Percentiles rank a stretch among this genome's conserved stretches.
These are phyloP conservation scores for Aulostomus chinensis DNA, from an alignment of 2,797 vertebrate genomes.

Conservation along the genomic window DNA sequence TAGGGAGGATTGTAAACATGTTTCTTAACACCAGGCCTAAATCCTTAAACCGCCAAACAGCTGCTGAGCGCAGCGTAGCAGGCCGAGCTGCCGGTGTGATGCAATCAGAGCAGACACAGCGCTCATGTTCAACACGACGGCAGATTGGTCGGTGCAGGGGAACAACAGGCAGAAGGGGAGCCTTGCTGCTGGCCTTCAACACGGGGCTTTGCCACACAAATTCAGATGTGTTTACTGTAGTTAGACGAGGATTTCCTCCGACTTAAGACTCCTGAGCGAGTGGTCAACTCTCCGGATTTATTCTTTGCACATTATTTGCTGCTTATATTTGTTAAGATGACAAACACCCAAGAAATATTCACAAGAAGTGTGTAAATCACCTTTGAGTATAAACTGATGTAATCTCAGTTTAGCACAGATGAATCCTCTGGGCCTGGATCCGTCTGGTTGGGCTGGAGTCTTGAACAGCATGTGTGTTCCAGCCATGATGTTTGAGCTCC, in stretches of 20 bases:
- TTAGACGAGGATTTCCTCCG: constrained; percentile 11
- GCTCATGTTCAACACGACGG: constrained; percentile 61
- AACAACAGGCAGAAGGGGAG: constrained; percentile 30
- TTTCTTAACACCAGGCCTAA: constrained; percentile 70
- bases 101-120: constrained; percentile 67
- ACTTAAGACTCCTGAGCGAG: constrained; percentile 5
- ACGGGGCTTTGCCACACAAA: constrained; percentile 6
- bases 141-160: constrained; percentile 57
- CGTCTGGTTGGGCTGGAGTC: too few species aligned
- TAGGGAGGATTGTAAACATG: constrained; percentile 69
- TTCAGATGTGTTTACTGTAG: constrained; percentile 20
- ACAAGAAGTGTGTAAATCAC: not conserved
- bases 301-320: constrained; percentile 6
- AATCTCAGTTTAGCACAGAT: constrained; percentile 6
- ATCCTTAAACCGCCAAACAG: constrained; percentile 72
- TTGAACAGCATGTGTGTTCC: too few species aligned
- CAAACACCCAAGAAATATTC: not conserved
- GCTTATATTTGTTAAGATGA: constrained; percentile 6
- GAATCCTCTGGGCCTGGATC: constrained; percentile 2
- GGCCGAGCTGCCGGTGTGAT: constrained; percentile 51
- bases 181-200: constrained; percentile 30
- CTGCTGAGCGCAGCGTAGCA: constrained; percentile 53
- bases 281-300: constrained; percentile 15
- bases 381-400: constrained; percentile 6
- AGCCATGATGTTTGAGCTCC: too few species aligned